Percentiles rank a stretch among this genome's conserved stretches.
These are phyloP conservation scores for Cottoperca gobio DNA, from an alignment of 2,797 vertebrate species.

Conservation along the genomic window DNA sequence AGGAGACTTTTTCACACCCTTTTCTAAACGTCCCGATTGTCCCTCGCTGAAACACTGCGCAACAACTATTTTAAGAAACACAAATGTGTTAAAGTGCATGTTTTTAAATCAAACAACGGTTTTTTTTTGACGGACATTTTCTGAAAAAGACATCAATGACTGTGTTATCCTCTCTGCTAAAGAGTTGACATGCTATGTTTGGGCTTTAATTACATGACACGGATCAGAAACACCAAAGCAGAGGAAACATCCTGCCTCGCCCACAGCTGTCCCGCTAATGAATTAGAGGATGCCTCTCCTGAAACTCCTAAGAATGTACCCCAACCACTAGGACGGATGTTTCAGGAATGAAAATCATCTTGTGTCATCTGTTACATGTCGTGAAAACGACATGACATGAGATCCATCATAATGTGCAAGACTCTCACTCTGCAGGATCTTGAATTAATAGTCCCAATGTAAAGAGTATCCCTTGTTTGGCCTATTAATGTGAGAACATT, in stretches of 20 bases:
- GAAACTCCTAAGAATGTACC: background rate
- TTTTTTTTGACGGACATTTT: slow-evolving; percentile 55
- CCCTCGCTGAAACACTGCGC: slow-evolving; percentile 84
- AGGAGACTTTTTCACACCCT: slow-evolving; percentile 94
- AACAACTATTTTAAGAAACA: slow-evolving; percentile 85
- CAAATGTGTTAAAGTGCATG: slow-evolving; percentile 61
- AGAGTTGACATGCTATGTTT: slow-evolving; percentile 60
- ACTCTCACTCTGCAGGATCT: slow-evolving; percentile 17
- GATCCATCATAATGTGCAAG: slow-evolving; percentile 28
- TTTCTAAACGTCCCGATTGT: slow-evolving; percentile 91
- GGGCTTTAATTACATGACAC: slow-evolving; percentile 80
- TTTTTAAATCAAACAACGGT: slow-evolving; percentile 50
- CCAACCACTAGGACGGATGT: background rate
- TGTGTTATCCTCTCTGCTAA: slow-evolving; percentile 48
- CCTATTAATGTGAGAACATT: slow-evolving; percentile 74
- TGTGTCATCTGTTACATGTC: slow-evolving; percentile 1
- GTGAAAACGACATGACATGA: slow-evolving; percentile 3
- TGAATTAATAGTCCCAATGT: slow-evolving; percentile 48
- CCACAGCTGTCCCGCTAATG: slow-evolving; percentile 41
- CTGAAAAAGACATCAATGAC: slow-evolving; percentile 72
- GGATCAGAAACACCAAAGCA: slow-evolving; percentile 75
- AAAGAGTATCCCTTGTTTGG: slow-evolving; percentile 61
- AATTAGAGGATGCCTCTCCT: slow-evolving; percentile 22
- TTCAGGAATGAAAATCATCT: background rate
- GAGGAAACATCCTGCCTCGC: slow-evolving; percentile 60